A percentile compares a stretch with the other conserved stretches of the same genome.
Evolutionary conservation across 2,113 vertebrate genomes (phyloP).

Genomic region (Muntiacus muntjak): DNA sequence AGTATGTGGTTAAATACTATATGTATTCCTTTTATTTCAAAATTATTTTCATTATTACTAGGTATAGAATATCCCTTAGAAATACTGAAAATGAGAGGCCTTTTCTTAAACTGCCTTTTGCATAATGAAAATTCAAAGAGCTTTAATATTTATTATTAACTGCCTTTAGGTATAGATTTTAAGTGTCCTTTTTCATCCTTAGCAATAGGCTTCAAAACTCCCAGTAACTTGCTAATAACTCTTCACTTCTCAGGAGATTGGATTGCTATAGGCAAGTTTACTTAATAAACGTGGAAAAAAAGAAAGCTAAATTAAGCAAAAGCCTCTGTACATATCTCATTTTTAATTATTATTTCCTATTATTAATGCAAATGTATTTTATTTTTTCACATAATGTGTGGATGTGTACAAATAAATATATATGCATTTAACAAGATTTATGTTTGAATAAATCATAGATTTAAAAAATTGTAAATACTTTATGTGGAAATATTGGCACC

Average conservation of each 20-base stretch:
- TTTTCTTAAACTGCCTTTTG: neutral
- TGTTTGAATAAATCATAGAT: neutral
- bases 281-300: neutral
- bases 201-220: neutral
- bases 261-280: neutral
- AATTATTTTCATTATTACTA: neutral
- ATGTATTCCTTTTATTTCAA: neutral
- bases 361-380: neutral
- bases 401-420: neutral
- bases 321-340: neutral
- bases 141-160: slow-evolving; percentile 9
- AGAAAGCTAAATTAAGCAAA: neutral
- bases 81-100: neutral
- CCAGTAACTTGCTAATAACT: neutral
- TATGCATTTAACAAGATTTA: neutral
- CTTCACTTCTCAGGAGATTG: neutral
- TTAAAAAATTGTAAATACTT: neutral
- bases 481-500: neutral
- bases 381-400: neutral
- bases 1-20: neutral
- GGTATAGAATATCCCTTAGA: neutral
- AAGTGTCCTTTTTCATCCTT: neutral
- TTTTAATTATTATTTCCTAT: neutral
- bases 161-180: neutral
- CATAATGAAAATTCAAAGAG: neutral